Percentiles rank a stretch among this genome's conserved stretches.
These are phyloP conservation scores for Ditula angustiorana DNA, from an alignment of 2,888 invertebrate genomes.

Conservation along the genomic window DNA sequence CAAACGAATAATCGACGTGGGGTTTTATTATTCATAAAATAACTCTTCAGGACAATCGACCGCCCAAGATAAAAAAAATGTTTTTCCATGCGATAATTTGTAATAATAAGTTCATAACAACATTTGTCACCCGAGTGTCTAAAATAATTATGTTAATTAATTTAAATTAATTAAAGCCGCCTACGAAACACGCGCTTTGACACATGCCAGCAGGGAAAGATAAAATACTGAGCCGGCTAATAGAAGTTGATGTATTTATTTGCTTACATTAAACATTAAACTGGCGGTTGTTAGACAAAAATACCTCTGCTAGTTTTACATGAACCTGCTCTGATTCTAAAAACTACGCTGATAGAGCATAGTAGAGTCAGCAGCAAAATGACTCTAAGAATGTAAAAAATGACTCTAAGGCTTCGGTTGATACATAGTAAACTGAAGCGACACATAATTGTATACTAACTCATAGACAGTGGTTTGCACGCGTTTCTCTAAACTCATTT, in stretches of 20 bases:
- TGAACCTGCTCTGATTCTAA: background rate
- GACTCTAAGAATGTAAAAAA: too few relatives aligned
- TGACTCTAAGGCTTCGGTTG: too few relatives aligned
- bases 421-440: too few relatives aligned
- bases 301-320: background rate
- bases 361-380: too few relatives aligned
- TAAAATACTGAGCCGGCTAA: background rate
- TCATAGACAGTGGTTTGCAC: too few relatives aligned
- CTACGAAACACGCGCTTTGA: background rate
- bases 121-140: slow-evolving; percentile 11
- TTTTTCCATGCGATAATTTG: background rate
- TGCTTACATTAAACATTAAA: background rate
- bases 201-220: background rate
- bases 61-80: background rate
- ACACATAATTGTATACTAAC: too few relatives aligned
- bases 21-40: background rate
- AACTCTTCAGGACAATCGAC: background rate
- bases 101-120: slow-evolving; percentile 9
- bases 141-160: slow-evolving; percentile 28
- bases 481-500: too few relatives aligned
- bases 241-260: slow-evolving; percentile 6
- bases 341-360: background rate
- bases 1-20: too few relatives aligned
- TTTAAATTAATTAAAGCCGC: slow-evolving; percentile 16
- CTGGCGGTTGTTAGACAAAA: background rate